A percentile compares a stretch with the other conserved stretches of the same genome.
These are phyloP conservation scores for Chaenodraco wilsoni DNA, from an alignment of 2,797 vertebrate genomes.

Conservation along the genomic window DNA sequence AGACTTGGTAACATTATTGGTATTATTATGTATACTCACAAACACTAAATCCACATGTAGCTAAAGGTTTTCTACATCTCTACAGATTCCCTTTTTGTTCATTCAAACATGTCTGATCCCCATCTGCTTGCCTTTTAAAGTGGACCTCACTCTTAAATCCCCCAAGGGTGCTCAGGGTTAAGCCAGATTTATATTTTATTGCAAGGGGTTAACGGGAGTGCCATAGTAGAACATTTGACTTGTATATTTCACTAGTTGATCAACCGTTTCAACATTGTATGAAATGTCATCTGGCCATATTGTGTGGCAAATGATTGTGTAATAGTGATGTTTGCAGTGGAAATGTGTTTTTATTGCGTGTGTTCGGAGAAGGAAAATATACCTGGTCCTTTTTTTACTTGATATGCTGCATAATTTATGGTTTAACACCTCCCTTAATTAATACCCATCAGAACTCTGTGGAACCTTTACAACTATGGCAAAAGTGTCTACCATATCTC, in stretches of 20 bases:
- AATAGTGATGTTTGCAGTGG: not conserved
- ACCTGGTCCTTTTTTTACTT: not conserved
- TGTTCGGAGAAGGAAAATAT: not conserved
- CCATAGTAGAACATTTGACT: not conserved
- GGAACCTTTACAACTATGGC: too few relatives aligned
- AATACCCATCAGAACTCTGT: not conserved
- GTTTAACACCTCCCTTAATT: not conserved
- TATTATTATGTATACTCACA: not conserved
- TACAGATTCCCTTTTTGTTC: not conserved
- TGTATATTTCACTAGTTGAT: not conserved
- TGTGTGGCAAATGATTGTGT: not conserved
- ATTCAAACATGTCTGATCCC: not conserved
- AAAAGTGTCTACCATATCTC: too few relatives aligned
- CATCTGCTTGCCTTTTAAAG: not conserved
- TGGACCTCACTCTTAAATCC: not conserved
- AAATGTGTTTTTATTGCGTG: not conserved
- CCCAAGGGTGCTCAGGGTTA: not conserved
- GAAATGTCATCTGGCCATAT: not conserved
- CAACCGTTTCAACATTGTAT: not conserved
- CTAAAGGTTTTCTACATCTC: not conserved
- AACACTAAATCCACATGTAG: too few relatives aligned
- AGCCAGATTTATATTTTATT: slow-evolving; percentile 2
- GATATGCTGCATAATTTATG: too few relatives aligned
- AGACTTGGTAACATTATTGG: not conserved
- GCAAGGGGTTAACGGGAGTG: not conserved